Base-by-base conservation (phyloP, 1,140 invertebrate species). In the Acyrthosiphon pisum region DNA sequence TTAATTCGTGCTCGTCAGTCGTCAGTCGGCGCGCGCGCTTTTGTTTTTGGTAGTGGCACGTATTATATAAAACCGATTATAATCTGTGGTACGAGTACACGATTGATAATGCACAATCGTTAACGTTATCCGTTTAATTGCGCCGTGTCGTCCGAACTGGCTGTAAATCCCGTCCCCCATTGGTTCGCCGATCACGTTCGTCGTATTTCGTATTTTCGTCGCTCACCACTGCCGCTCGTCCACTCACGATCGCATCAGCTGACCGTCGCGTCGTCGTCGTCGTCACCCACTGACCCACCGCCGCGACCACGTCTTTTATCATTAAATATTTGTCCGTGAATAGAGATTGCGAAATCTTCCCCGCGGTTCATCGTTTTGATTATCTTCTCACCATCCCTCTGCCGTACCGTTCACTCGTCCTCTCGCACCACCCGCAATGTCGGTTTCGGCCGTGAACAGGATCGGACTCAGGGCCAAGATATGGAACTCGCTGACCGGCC, bases 391-490 rank as follows among this genome's bases (percentile, higher is more conserved):
- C 14, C 22, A n/a, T 76, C n/a, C 6, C 30, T 60, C 26, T 26
- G 30, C 30, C 56, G 56, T 60, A 30, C 56, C 26, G 30, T 60
- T 60, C 30, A 60, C 7, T 60, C 56, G 9, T 30, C 30, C 56
- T 6, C 14, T 7, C n/a, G 11, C 60, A 76, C 4, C 1, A 35
- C 14, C 30, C n/a, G 14, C 2, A n/a, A 76, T 76, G 60, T 76
- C 60, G 60, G 60, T 76, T 76, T 76, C 60, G 60, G 60, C 14
- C 60, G 44, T 93, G 35, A 53, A 44, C 48, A 84, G 91, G 35
- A 35, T 92, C 20, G 90, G 90, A 6, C 50, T 92, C 35, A 48
- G 9, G 68, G 76, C 30, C 23, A 92, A 83, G 46, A 81, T 92
- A 30, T 92, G 91, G 91, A 92, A 50, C n/a, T 48, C 35, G 18